Evolutionary conservation across 1,140 invertebrate genomes (phyloP).

Genomic region (Metopolophium dirhodum): DNA sequence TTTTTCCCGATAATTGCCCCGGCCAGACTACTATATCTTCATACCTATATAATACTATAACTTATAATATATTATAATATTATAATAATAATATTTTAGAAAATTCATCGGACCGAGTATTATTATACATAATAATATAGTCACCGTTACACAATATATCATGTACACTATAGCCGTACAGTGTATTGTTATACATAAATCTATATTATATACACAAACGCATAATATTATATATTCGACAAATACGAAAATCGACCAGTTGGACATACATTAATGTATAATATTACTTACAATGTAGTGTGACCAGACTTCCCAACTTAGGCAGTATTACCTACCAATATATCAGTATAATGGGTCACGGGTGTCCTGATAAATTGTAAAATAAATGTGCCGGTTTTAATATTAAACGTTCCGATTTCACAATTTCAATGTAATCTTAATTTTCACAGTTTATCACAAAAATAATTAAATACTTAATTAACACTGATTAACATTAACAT

Average conservation of each 20-base stretch:
- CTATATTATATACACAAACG: not conserved
- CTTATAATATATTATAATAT: not conserved
- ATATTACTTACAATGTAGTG: too few species aligned
- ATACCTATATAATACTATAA: not conserved
- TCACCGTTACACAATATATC: not conserved
- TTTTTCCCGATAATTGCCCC: conserved; percentile 4
- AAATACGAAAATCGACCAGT: not conserved
- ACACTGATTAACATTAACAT: too few species aligned
- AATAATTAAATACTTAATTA: too few species aligned
- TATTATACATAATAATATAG: not conserved
- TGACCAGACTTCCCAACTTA: too few species aligned
- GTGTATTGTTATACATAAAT: not conserved
- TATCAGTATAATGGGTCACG: too few species aligned
- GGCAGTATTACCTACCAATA: too few species aligned
- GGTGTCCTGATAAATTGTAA: too few species aligned
- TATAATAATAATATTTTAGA: not conserved
- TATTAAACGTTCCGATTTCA: too few species aligned
- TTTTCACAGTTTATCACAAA: too few species aligned
- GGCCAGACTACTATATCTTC: conserved; percentile 18
- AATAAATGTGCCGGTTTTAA: too few species aligned
- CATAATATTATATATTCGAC: too few species aligned
- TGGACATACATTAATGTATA: not conserved
- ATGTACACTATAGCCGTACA: not conserved
- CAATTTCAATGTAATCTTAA: too few species aligned
- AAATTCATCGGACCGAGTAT: not conserved